Base-by-base conservation (phyloP, 2,113 vertebrate genomes). In the Sardina pilchardus region DNA sequence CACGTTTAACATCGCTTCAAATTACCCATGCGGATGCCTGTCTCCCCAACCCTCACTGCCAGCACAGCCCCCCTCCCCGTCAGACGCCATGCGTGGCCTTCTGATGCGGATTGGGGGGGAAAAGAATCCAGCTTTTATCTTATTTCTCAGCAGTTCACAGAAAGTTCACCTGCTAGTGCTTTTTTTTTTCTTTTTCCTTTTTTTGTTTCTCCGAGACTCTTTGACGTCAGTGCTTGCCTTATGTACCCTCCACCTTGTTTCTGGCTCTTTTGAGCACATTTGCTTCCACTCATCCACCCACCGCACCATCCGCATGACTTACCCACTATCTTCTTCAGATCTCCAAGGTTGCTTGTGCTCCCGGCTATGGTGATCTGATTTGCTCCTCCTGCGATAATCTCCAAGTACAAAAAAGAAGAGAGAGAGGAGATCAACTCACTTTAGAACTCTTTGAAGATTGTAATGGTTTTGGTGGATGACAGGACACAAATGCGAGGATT, bases 1-100 rank as follows among this genome's bases (percentile, higher is more conserved):
- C 59, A 82, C 24, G 34, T 81, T 87, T 86, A 48, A 87, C 78
- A 82, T 87, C 63, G 19, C 67, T 89, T 88, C 86, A 56, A 85
- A 87, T 89, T 86, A 71, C 63, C 45, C 21, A 59, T 84, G 78
- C 85, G 85, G 85, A 43, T 87, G 14, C 36, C 19, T 34, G 30
- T 85, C 34, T 87, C 71, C 71, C 16, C 81, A 53, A 63, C 43
- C 44, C 56, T 71, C 30, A 12, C 30, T 16, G 30, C 14, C 63
- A 30, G n/a, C 12, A 30, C 63, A 9, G 2, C n/a, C 30, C 34
- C 34, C 26, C 34, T 16, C 71, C 71, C 53, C 7, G 53, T 24
- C 71, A 78, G 34, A 78, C 14, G 4, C 71, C 4, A 78, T 36
- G 71, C 71, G 39, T 16, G 30, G 71, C 71, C 71, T 36, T 78